Evolutionary conservation across 2,113 vertebrate species (phyloP), one percentile per base, ranked within the genome.

Genomic region (Psilopogon haemacephalus): DNA sequence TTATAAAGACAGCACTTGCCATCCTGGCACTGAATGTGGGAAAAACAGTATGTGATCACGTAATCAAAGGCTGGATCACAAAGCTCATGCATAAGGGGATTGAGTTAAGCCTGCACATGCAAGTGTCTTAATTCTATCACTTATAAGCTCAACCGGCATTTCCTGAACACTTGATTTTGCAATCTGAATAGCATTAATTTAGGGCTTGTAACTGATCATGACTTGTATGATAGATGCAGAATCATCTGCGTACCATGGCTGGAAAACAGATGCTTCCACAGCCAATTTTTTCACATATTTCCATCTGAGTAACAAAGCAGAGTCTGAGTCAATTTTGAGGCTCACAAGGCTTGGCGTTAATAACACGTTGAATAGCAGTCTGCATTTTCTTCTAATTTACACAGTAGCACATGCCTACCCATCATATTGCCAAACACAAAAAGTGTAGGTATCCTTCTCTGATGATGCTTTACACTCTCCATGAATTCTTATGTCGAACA

Each of bases 61-160:
- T 87, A 82, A 90, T 79, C 84, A 95, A 94, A 87, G 54, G 68
- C 77, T 75, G 21, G 23, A 92, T 79, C 81, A 82, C 84, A 89
- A 90, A 90, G 44, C 30, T 6, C 37, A 56, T 55, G 82, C 64
- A 89, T 55, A 83, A 88, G 55, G 20, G 63, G 55, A 79, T 59
- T 93, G 81, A 88, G 46, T 76, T 87, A 92, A 95, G 50, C 63
- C 81, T 92, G 32, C 68, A 67, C 4, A 85, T 59, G 27, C 40
- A 82, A 94, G 68, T 44, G 63, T 32, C 32, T 95, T 90, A 90
- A 87, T 89, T 79, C 63, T 79, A 50, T 63, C 63, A 50, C 76
- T 92, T 87, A 67, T 67, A 87, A 93, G 90, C 37, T 90, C 74
- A 87, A 23, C 30, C 13, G 23, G 81, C 44, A 82, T 76, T 89